These are phyloP conservation scores for Stenichneumon culpator DNA, from an alignment of 2,888 invertebrate genomes.

Conservation along the genomic window DNA sequence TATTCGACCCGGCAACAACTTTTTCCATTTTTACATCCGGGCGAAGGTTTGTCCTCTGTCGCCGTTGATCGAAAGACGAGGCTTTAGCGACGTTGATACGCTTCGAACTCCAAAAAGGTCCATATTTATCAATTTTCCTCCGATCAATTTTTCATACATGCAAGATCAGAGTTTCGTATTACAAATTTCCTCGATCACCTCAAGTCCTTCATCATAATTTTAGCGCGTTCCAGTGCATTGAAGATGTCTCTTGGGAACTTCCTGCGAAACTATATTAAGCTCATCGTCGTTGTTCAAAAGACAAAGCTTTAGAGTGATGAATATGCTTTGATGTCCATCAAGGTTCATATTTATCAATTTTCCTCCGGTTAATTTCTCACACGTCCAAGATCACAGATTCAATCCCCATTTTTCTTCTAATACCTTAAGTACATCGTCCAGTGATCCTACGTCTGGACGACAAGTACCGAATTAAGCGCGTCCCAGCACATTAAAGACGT, in stretches of 20 bases:
- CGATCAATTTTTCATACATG: background rate
- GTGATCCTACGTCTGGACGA: background rate
- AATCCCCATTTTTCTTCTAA: no score
- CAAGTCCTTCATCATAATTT: background rate
- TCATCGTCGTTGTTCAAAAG: background rate
- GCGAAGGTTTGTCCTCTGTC: background rate
- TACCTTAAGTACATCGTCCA: no score
- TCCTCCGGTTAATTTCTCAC: background rate
- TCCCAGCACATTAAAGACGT: background rate
- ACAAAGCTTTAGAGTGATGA: background rate
- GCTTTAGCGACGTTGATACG: background rate
- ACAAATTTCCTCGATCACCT: background rate
- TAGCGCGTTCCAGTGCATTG: no score
- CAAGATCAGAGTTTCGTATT: background rate
- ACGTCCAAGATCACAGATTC: no score
- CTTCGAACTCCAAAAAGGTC: background rate
- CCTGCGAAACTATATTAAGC: slow-evolving; percentile 4
- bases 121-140: background rate
- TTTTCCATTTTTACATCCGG: background rate
- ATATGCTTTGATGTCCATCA: no score
- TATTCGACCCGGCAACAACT: slow-evolving; percentile 23
- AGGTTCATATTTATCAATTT: background rate
- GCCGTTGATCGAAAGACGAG: background rate
- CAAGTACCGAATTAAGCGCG: background rate
- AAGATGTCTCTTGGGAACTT: background rate